These are phyloP conservation scores for Yponomeuta sedellus DNA, from an alignment of 2,888 invertebrate genomes.

Conservation along the genomic window DNA sequence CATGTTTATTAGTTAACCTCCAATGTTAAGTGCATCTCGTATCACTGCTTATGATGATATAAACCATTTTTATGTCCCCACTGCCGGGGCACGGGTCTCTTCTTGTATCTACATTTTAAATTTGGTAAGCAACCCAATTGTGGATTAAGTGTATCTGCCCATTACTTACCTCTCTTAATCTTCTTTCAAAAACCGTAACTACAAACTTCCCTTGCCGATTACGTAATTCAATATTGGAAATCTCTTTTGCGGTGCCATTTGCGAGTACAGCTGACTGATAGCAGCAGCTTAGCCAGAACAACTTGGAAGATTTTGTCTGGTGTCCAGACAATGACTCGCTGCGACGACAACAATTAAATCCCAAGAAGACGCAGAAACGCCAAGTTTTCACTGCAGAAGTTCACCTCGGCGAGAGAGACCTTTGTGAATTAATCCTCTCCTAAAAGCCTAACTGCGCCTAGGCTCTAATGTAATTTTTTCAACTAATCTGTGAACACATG, in stretches of 20 bases:
- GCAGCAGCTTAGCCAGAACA: neutral
- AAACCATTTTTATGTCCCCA: no score
- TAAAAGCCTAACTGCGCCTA: no score
- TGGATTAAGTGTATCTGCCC: no score
- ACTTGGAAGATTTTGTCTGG: conserved; percentile 1
- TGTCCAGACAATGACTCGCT: conserved; percentile 9
- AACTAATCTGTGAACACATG: no score
- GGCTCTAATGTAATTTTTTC: no score
- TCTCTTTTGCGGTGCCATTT: neutral
- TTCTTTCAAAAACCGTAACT: neutral
- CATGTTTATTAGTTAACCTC: no score
- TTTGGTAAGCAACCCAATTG: no score
- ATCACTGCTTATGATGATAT: no score
- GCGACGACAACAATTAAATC: conserved; percentile 15
- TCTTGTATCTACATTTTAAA: no score
- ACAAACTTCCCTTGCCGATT: neutral
- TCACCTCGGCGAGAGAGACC: neutral
- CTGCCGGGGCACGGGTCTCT: no score
- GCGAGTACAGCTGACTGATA: neutral
- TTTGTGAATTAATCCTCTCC: no score
- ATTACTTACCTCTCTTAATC: neutral
- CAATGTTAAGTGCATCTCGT: no score
- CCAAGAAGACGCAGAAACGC: neutral
- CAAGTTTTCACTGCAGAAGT: neutral
- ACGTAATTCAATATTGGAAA: neutral